phyloP scores from a whole-genome alignment of 2,113 vertebrate species.

The Hassar affinis region DNA sequence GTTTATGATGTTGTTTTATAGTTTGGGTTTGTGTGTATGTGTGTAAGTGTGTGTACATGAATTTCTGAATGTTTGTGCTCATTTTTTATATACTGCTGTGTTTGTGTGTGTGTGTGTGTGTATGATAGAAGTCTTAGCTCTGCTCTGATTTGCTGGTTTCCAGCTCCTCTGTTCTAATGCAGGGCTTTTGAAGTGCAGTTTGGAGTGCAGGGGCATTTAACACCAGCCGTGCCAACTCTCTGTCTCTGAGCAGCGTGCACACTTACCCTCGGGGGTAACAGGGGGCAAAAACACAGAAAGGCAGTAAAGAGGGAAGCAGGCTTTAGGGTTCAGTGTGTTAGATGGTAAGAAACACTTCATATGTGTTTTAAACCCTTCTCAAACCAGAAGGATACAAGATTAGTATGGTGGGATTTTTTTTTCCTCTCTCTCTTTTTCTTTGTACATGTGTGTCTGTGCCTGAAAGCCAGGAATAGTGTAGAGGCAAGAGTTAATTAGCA shows the following conservation, averaged over 20 bases:
- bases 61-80: not conserved
- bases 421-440: not conserved
- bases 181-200: conserved; percentile 58
- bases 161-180: conserved; percentile 55
- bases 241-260: conserved; percentile 34
- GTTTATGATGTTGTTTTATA: not conserved
- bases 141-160: conserved; percentile 49
- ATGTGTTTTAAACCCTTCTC: conserved; percentile 29
- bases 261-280: conserved; percentile 39
- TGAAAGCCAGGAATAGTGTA: conserved; percentile 47
- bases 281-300: conserved; percentile 25
- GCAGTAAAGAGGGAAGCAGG: conserved; percentile 33
- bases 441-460: conserved; percentile 35
- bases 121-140: conserved; percentile 10
- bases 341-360: conserved; percentile 35
- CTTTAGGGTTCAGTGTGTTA: conserved; percentile 25
- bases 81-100: not conserved
- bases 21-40: not conserved
- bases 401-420: not conserved
- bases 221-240: conserved; percentile 44
- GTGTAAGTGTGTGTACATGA: not conserved
- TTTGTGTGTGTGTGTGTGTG: conserved; percentile 15
- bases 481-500: conserved; percentile 55
- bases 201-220: conserved; percentile 58
- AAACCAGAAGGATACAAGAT: conserved; percentile 12